These are phyloP conservation scores for Conus ventricosus DNA, from an alignment of 1,140 invertebrate genomes.

Conservation along the genomic window DNA sequence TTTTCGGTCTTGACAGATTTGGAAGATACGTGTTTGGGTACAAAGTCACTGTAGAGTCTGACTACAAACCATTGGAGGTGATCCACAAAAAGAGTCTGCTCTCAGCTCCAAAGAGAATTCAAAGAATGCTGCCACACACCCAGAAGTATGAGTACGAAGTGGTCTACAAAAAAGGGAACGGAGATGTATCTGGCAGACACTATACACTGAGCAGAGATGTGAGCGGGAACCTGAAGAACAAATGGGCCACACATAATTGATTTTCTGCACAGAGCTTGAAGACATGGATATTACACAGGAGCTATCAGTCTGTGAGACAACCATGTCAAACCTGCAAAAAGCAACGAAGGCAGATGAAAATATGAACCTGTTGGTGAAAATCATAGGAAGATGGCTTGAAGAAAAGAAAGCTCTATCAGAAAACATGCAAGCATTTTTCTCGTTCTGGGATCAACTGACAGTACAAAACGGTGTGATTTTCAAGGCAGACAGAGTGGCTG, in stretches of 20 bases:
- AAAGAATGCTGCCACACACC: constrained; percentile 65
- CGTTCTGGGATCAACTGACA: constrained; percentile 8
- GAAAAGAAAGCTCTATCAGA: neutral
- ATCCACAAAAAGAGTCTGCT: constrained; percentile 48
- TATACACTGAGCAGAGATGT: constrained; percentile 52
- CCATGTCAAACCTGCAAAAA: neutral
- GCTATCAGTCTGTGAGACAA: neutral
- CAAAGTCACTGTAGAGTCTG: constrained; percentile 39
- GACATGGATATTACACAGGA: neutral
- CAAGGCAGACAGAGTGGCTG: constrained; percentile 22
- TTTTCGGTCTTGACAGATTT: constrained; percentile 70
- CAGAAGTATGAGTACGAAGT: constrained; percentile 74
- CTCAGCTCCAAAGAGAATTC: constrained; percentile 41
- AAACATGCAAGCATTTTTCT: neutral
- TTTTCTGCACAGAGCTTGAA: neutral
- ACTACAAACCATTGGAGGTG: constrained; percentile 49
- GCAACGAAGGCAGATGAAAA: constrained; percentile 13
- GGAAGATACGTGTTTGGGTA: constrained; percentile 71
- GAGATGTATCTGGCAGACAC: constrained; percentile 73
- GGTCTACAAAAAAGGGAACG: constrained; percentile 63
- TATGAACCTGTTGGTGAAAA: neutral
- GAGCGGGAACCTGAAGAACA: neutral
- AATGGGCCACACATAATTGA: neutral
- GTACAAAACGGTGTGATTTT: constrained; percentile 14
- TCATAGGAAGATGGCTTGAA: constrained; percentile 24